Conservation (phyloP, 2,888 invertebrate genomes). For the Drosophila phalerata region DNA sequence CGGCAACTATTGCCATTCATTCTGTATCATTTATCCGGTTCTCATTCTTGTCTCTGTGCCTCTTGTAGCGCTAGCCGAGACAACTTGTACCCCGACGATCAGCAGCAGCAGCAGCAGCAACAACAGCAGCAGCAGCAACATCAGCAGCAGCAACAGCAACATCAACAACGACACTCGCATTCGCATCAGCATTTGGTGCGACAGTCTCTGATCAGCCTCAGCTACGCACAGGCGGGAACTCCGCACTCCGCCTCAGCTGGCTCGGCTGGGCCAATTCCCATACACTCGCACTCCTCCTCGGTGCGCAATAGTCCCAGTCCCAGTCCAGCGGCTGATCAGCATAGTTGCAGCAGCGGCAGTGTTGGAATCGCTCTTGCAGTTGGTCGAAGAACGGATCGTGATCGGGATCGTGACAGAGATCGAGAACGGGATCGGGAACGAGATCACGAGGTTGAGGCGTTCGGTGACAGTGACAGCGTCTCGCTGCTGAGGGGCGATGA, state of each 20-base stretch:
- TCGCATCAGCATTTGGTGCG: constrained; percentile 84
- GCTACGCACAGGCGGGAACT: constrained; percentile 79
- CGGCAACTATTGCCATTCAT: constrained; percentile 51
- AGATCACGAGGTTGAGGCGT: constrained; percentile 21
- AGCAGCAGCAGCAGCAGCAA: constrained; percentile 65
- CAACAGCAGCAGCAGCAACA: constrained; percentile 61
- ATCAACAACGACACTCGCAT: constrained; percentile 70
- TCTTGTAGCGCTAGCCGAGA: constrained; percentile 84
- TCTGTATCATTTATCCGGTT: constrained; percentile 49
- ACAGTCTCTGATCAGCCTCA: constrained; percentile 85
- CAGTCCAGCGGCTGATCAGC: constrained; percentile 55
- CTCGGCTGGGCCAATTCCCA: constrained; percentile 48
- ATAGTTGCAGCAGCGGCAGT: constrained; percentile 59
- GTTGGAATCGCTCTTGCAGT: constrained; percentile 51
- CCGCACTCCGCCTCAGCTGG: constrained; percentile 40
- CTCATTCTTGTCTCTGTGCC: constrained; percentile 68
- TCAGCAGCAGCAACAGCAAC: constrained; percentile 62
- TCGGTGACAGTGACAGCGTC: constrained; percentile 66
- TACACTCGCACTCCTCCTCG: constrained; percentile 49
- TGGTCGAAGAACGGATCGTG: constrained; percentile 41
- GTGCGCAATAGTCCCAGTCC: constrained; percentile 59
- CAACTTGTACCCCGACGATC: constrained; percentile 83
- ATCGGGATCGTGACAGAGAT: constrained; percentile 9
- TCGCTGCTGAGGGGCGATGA: constrained; percentile 79
- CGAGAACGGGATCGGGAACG: constrained; percentile 24